Evolutionary conservation across 2,888 invertebrate genomes (phyloP).

Genomic region (Lasioglossum leucozonium): DNA sequence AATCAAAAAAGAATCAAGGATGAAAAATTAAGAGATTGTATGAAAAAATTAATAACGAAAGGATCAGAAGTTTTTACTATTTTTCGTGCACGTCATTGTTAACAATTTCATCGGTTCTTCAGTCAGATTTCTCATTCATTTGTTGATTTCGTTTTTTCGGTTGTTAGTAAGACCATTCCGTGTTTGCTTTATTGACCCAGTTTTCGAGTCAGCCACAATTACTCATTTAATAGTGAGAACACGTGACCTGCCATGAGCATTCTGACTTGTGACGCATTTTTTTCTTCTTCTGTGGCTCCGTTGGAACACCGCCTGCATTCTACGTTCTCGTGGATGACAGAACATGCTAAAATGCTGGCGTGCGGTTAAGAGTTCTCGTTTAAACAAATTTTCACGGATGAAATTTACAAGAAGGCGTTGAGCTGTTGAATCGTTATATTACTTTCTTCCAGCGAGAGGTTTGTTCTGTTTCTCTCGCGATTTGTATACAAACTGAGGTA

Average conservation of each 20-base stretch:
- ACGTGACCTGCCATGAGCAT: conserved; percentile 3
- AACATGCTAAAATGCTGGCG: not conserved
- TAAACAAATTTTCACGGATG: conserved; percentile 2
- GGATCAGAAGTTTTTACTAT: not conserved
- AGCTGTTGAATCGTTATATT: not conserved
- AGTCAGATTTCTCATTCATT: not conserved
- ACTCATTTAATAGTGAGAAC: conserved; percentile 43
- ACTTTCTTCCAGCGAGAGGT: not conserved
- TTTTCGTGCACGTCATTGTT: not conserved
- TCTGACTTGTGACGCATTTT: not conserved
- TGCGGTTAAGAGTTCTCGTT: not conserved
- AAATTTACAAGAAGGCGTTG: not conserved
- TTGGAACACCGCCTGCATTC: not conserved
- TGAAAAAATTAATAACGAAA: not conserved
- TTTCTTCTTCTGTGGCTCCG: not conserved
- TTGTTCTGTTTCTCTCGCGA: not conserved
- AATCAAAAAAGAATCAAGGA: not conserved
- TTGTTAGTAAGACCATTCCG: not conserved
- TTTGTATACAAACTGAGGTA: not conserved
- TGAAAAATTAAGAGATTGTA: not conserved
- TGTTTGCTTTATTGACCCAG: conserved; percentile 33
- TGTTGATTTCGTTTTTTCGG: conserved; percentile 7
- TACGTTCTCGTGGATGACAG: not conserved
- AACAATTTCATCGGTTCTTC: not conserved
- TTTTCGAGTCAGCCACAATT: conserved; percentile 20